Base-by-base conservation (phyloP, 2,113 vertebrate genomes). In the Callaeas wilsoni region DNA sequence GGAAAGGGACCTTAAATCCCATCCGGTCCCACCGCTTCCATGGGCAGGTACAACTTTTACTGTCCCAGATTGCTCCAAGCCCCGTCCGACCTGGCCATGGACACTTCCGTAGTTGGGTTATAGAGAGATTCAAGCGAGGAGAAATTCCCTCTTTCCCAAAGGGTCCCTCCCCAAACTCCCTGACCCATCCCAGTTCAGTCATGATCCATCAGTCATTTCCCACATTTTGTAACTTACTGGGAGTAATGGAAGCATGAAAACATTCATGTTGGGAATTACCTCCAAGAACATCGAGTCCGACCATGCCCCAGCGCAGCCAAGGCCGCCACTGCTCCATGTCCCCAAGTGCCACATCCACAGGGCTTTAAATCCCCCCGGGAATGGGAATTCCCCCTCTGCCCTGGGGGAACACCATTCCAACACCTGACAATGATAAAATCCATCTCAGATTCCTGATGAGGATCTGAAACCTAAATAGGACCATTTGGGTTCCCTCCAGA, bases 401-500 rank as follows among this genome's bases (percentile, higher is more conserved):
- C 49, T 29, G 30, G 16, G 25, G 41, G 13, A 41, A 41, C 41
- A 41, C 41, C 41, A 41, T 33, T 27, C 22, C 74, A 44, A 27
- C 6, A 42, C 26, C 50, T 50, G 37, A 3, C 4, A 33, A 3
- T 6, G 15, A 16, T 6, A 33, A 57, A 74, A 44, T 25, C 52
- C 13, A 11, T 29, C 33, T 65, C 37, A 29, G 27, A 16, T 11
- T 49, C 37, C 37, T 29, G 76, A 22, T 16, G 19, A 37, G 44
- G 49, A 60, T 30, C 9, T 49, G 71, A 30, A 39, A 23, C 10
- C 3, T 4, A 3, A 68, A 12, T 1, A 33, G 64, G 50, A 37
- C 0, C 1, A 17, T 44, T 74, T 50, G 52, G 1, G 0, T 23
- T 81, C 26, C n/a, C 17, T 39, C 44, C 41, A 46, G 55, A 70